phyloP scores from a whole-genome alignment of 2,113 vertebrate genomes.

The Pheucticus melanocephalus region DNA sequence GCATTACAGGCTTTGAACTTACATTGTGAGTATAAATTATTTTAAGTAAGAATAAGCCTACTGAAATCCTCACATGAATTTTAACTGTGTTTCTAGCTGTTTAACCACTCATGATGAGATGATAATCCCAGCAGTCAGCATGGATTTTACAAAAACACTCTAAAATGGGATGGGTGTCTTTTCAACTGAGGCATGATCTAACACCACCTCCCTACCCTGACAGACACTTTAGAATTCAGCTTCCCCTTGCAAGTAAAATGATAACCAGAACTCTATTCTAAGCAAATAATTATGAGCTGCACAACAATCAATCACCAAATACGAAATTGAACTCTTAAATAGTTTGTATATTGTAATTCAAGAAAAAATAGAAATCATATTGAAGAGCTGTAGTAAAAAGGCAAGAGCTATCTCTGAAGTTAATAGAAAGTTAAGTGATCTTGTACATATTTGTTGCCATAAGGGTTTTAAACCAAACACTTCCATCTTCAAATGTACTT shows the following conservation, averaged over 20 bases:
- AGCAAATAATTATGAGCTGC: neutral
- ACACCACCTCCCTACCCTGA: neutral
- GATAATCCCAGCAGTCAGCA: neutral
- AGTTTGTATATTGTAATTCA: neutral
- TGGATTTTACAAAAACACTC: neutral
- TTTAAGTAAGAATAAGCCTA: neutral
- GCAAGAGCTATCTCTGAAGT: neutral
- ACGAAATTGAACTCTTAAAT: neutral
- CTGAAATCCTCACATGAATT: neutral
- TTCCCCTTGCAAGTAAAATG: neutral
- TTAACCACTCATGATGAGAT: neutral
- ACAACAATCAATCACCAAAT: neutral
- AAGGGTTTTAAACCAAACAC: neutral
- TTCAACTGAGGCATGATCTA: neutral
- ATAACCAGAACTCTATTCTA: neutral
- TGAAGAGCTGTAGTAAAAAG: neutral
- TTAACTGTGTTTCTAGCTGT: neutral
- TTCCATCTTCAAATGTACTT: neutral
- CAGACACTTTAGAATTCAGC: neutral
- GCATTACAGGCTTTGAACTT: neutral
- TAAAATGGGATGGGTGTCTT: neutral
- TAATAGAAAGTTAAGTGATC: neutral
- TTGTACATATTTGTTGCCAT: neutral
- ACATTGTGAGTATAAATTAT: fast-evolving
- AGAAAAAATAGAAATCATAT: neutral